Evolutionary conservation across 2,888 invertebrate genomes (phyloP), one percentile per base, ranked within the genome.

Genomic region (Andrena bucephala): DNA sequence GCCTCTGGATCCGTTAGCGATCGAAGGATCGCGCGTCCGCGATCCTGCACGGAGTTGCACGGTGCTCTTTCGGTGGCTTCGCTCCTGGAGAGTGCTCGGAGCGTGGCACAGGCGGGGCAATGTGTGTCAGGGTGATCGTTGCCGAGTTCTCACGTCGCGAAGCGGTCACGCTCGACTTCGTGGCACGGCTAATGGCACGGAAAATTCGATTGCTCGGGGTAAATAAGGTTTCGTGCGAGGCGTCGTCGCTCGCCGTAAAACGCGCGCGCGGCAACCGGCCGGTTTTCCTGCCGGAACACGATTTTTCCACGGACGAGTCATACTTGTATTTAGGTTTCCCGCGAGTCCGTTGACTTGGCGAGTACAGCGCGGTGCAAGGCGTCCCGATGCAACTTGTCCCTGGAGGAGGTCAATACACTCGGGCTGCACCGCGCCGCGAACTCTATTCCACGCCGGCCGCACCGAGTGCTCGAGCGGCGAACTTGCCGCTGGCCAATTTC

Each of bases 361-460:
- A 83, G 80, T 73, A 74, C 82, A 73, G 77, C 57, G 75, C 66
- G 75, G 67, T 82, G 73, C 68, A 59, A 69, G 50, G 71, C 72
- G 73, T 77, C 78, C 69, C 83, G 79, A 73, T 65, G 69, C 66
- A 72, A 52, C 62, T 60, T 68, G 81, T 81, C 59, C 76, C 80
- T 84, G 80, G 68, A 82, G 82, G 73, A 78, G 91, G 90, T 91
- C 91, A 88, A 90, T 90, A 90, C 84, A 89, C 91, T 81, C 89
- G 52, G 33, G 74, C 85, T 85, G 76, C 73, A 89, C 67, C 80
- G 72, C 79, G 68, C n/a, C 62, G 79, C 65, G 52, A 81, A 75
- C 82, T 87, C 82, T 82, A 87, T 90, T 88, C 79, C 82, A 71
- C 79, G 68, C 77, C 81, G 73, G 71, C 33, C 66, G 76, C 2